Conservation (phyloP, 2,888 invertebrate genomes). For the Callyntrura sp. region DNA sequence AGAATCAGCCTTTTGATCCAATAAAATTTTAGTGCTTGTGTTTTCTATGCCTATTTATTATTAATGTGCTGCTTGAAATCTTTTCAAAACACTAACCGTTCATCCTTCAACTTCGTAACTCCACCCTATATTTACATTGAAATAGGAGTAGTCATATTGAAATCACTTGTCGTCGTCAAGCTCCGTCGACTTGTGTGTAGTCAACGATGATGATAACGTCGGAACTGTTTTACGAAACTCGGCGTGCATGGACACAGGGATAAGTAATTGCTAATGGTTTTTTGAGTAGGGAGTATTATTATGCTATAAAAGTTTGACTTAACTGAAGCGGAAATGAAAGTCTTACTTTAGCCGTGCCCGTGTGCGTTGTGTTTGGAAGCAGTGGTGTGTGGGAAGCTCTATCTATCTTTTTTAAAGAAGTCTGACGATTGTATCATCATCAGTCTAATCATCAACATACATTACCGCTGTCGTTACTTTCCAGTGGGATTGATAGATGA, state of each 20-base stretch:
- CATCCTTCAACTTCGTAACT: neutral
- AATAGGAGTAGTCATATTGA: slow-evolving; percentile 15
- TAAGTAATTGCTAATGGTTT: slow-evolving; percentile 51
- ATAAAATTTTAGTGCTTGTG: neutral
- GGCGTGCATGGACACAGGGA: neutral
- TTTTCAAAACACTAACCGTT: slow-evolving; percentile 5
- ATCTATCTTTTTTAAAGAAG: neutral
- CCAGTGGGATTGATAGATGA: slow-evolving; percentile 63
- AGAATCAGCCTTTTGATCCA: slow-evolving; percentile 15
- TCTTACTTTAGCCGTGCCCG: slow-evolving; percentile 1
- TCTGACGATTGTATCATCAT: neutral
- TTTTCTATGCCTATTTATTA: neutral
- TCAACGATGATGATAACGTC: neutral
- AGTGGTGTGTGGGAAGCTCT: neutral
- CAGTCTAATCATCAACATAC: slow-evolving; percentile 16
- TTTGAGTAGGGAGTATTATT: slow-evolving; percentile 6
- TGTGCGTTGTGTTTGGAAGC: neutral
- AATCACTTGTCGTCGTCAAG: neutral
- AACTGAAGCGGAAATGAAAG: slow-evolving; percentile 54
- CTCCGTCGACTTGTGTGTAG: neutral
- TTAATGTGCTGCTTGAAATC: slow-evolving; percentile 1
- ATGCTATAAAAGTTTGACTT: slow-evolving; percentile 28
- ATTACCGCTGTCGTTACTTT: slow-evolving; percentile 66
- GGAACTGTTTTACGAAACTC: neutral
- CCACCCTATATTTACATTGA: slow-evolving; percentile 45